Conservation (phyloP, 2,113 vertebrate species). For the Pontoporia blainvillei region DNA sequence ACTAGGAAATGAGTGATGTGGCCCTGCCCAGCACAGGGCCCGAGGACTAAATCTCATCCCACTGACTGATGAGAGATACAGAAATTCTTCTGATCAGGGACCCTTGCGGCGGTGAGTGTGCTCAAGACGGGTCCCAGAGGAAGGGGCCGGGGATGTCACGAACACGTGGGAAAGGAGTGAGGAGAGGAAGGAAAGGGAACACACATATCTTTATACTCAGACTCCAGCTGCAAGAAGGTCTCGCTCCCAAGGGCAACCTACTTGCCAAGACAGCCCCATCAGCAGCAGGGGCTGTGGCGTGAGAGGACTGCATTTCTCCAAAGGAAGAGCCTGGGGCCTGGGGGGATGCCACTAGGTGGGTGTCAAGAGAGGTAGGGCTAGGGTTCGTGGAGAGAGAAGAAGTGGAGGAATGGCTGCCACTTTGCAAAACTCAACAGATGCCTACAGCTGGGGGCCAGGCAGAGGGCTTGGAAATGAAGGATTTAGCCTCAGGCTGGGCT, state of each 20-base stretch:
- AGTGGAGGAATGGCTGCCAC: neutral
- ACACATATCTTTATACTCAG: neutral
- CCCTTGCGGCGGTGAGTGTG: neutral
- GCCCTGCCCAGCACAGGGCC: neutral
- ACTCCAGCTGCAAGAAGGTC: neutral
- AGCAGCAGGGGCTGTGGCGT: neutral
- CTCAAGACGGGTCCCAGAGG: neutral
- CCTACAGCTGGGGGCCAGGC: neutral
- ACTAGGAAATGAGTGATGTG: neutral
- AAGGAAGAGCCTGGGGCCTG: neutral
- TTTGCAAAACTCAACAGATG: neutral
- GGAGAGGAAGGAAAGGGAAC: neutral
- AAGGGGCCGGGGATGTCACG: neutral
- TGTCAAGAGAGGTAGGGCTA: fast-evolving
- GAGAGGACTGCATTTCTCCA: neutral
- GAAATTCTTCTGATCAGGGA: neutral
- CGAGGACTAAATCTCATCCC: neutral
- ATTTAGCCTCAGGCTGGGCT: neutral
- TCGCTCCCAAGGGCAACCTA: no score
- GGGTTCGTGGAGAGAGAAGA: neutral
- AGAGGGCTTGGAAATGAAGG: neutral
- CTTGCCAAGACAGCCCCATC: neutral
- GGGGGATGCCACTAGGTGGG: no score
- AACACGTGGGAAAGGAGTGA: neutral
- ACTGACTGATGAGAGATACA: neutral